Evolutionary conservation across 2,888 invertebrate genomes (phyloP).

Genomic region (Cheilosia urbana): DNA sequence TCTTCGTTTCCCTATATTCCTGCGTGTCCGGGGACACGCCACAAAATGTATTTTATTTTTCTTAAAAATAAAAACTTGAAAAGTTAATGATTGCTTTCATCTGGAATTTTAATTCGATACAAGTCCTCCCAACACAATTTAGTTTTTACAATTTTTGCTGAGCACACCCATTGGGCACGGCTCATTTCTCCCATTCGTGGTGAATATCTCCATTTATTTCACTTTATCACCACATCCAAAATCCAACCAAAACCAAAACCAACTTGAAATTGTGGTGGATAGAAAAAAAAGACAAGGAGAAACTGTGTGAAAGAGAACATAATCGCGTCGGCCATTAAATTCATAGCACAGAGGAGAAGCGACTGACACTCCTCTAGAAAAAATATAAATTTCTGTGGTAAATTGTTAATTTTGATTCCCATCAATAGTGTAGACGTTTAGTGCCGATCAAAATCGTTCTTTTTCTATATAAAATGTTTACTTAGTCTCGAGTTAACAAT

Average conservation of each 20-base stretch:
- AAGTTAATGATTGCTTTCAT: too few relatives aligned
- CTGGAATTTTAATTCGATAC: too few relatives aligned
- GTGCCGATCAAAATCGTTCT: conserved; percentile 11
- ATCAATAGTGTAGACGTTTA: background rate
- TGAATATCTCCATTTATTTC: background rate
- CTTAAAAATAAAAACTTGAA: too few relatives aligned
- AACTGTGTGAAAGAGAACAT: conserved; percentile 58
- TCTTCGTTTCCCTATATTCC: too few relatives aligned
- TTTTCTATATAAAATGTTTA: background rate
- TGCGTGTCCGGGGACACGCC: too few relatives aligned
- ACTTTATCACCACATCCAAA: conserved; percentile 14
- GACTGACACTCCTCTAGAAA: conserved; percentile 61
- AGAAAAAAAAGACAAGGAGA: conserved; percentile 20
- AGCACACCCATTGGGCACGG: background rate
- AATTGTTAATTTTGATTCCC: conserved; percentile 30
- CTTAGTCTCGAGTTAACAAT: background rate
- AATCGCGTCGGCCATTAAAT: conserved; percentile 73
- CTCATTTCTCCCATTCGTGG: background rate
- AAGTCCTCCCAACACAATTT: too few relatives aligned
- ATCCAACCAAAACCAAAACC: background rate
- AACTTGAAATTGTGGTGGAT: conserved; percentile 18
- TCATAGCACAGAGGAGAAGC: conserved; percentile 37
- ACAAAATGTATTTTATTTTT: too few relatives aligned
- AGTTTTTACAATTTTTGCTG: background rate
- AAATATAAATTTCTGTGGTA: conserved; percentile 53